A percentile compares a stretch with the other conserved stretches of the same genome.
phyloP scores from a whole-genome alignment of 2,113 vertebrate genomes.

The Phaethornis superciliosus region DNA sequence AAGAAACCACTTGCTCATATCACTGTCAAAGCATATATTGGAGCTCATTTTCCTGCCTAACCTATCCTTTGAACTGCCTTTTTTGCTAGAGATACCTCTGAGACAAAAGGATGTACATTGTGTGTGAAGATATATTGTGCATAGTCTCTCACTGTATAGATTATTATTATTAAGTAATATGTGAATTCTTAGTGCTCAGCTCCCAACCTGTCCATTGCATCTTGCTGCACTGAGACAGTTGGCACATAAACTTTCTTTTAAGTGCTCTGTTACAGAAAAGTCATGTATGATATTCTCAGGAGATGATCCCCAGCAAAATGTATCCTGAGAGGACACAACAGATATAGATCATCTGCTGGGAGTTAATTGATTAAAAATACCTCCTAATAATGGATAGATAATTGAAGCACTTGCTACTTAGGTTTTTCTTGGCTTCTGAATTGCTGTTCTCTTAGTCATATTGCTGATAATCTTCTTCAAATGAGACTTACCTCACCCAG shows the following conservation, averaged over 20 bases:
- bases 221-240: background rate
- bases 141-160: background rate
- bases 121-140: background rate
- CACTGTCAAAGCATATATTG: rapidly evolving
- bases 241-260: background rate
- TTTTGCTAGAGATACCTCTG: background rate
- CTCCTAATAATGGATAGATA: background rate
- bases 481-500: background rate
- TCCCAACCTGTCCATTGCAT: background rate
- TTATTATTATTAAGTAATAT: too few species aligned
- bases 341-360: background rate
- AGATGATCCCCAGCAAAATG: background rate
- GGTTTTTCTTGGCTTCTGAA: background rate
- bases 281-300: background rate
- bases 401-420: background rate
- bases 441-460: background rate
- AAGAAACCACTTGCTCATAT: background rate
- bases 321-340: background rate
- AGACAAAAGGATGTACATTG: background rate
- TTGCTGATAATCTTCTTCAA: background rate
- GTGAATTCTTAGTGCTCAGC: background rate
- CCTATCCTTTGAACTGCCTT: background rate
- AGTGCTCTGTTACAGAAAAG: background rate
- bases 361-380: background rate
- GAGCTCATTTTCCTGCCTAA: background rate